These are phyloP conservation scores for Drosophila kikkawai DNA, from an alignment of 1,140 invertebrate genomes.

Conservation along the genomic window DNA sequence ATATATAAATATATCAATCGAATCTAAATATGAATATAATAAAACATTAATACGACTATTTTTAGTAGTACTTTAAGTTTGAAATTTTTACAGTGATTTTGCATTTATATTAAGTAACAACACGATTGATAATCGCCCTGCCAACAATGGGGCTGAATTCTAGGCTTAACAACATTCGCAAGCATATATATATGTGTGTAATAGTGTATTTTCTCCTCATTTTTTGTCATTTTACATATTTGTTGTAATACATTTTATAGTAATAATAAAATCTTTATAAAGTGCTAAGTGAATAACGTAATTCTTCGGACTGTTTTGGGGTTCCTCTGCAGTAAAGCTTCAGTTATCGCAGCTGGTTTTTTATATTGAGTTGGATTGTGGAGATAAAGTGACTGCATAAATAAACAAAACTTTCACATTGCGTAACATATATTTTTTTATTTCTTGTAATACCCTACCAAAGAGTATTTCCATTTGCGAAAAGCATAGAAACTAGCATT, in stretches of 20 bases:
- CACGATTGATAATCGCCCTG: slow-evolving; percentile 59
- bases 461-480: not conserved
- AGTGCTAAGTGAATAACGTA: slow-evolving; percentile 41
- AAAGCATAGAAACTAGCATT: not conserved
- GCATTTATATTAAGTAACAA: slow-evolving; percentile 75
- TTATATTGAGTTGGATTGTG: not conserved
- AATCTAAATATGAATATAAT: slow-evolving; percentile 68
- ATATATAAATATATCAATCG: slow-evolving; percentile 50
- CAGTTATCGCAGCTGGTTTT: not conserved
- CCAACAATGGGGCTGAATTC: slow-evolving; percentile 57
- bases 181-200: slow-evolving; percentile 63
- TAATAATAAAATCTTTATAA: slow-evolving; percentile 75
- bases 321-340: not conserved
- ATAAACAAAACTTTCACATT: slow-evolving; percentile 37
- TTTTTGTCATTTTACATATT: slow-evolving; percentile 73
- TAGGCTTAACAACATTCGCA: slow-evolving; percentile 69
- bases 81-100: slow-evolving; percentile 72
- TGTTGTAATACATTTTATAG: slow-evolving; percentile 67
- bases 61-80: slow-evolving; percentile 66
- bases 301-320: slow-evolving; percentile 1
- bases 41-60: slow-evolving; percentile 49
- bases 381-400: not conserved
- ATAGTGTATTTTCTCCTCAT: slow-evolving; percentile 69
- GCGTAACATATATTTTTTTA: not conserved
- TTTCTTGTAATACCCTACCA: slow-evolving; percentile 5